A percentile compares a stretch with the other conserved stretches of the same genome.
Conservation (phyloP, 2,797 vertebrate species). For the Eutrigla gurnardus region DNA sequence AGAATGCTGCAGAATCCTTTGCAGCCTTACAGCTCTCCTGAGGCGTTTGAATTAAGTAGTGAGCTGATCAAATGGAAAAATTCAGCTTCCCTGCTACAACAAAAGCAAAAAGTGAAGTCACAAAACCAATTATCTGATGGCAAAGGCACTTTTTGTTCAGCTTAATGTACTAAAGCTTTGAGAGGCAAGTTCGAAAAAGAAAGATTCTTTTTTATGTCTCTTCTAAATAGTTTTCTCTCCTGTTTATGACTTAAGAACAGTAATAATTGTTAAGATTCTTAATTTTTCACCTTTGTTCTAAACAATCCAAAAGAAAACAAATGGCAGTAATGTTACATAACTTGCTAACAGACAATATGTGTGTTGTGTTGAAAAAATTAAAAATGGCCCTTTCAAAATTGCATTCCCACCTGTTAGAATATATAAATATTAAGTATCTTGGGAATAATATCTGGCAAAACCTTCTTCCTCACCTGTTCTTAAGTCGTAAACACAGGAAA, state of each 20-base stretch:
- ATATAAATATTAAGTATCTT: too few relatives aligned
- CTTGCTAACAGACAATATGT: too few relatives aligned
- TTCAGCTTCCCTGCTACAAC: conserved; percentile 30
- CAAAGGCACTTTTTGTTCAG: conserved; percentile 14
- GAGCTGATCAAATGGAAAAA: conserved; percentile 57
- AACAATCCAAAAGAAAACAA: too few relatives aligned
- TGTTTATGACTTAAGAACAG: neutral
- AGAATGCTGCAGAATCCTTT: conserved; percentile 17
- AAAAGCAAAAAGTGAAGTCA: conserved; percentile 22
- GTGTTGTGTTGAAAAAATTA: too few relatives aligned
- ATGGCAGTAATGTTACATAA: too few relatives aligned
- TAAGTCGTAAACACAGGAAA: neutral
- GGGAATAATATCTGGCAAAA: too few relatives aligned
- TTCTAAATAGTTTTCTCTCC: neutral
- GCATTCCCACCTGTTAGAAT: too few relatives aligned
- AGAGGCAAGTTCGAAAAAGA: neutral
- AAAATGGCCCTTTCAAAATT: too few relatives aligned
- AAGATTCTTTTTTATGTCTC: neutral
- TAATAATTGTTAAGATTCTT: neutral
- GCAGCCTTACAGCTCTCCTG: conserved; percentile 22
- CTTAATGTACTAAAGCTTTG: neutral
- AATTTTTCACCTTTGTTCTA: too few relatives aligned
- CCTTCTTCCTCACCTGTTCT: too few relatives aligned
- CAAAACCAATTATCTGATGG: conserved; percentile 24
- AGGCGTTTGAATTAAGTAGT: conserved; percentile 58